A percentile compares a stretch with the other conserved stretches of the same genome.
phyloP scores from a whole-genome alignment of 2,888 invertebrate genomes.

The Lithophane socia region DNA sequence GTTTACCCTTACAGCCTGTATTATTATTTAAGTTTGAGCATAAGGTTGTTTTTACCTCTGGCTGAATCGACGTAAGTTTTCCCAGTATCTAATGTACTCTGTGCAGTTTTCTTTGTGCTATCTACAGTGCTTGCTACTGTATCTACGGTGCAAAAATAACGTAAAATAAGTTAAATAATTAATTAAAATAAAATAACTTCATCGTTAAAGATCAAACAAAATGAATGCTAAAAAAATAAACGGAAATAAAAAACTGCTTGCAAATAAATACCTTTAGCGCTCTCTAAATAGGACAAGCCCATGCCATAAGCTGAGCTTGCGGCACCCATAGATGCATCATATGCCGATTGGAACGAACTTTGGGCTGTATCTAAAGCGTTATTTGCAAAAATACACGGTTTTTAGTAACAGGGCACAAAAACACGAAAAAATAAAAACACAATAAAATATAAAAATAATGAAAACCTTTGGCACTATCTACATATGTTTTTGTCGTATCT shows the following conservation, averaged over 20 bases:
- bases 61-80: conserved; percentile 80
- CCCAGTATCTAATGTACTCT: conserved; percentile 81
- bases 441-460: conserved; percentile 41
- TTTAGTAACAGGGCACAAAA: conserved; percentile 65
- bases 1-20: too few species aligned
- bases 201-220: conserved; percentile 36
- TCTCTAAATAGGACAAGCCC: conserved; percentile 80
- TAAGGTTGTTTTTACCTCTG: conserved; percentile 76
- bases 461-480: conserved; percentile 82
- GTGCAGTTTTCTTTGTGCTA: conserved; percentile 85
- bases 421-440: conserved; percentile 32
- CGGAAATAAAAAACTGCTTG: conserved; percentile 17
- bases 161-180: conserved; percentile 40
- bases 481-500: conserved; percentile 78
- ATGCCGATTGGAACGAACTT: conserved; percentile 76
- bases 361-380: conserved; percentile 80
- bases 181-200: conserved; percentile 1
- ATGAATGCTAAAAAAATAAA: neutral
- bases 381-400: conserved; percentile 65
- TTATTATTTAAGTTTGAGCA: neutral
- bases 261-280: conserved; percentile 73
- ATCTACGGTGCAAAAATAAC: conserved; percentile 73
- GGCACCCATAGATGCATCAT: conserved; percentile 75
- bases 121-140: conserved; percentile 83
- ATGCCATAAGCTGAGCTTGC: conserved; percentile 79